These are phyloP conservation scores for Scartelaos histophorus DNA, from an alignment of 2,113 vertebrate genomes.

Conservation along the genomic window DNA sequence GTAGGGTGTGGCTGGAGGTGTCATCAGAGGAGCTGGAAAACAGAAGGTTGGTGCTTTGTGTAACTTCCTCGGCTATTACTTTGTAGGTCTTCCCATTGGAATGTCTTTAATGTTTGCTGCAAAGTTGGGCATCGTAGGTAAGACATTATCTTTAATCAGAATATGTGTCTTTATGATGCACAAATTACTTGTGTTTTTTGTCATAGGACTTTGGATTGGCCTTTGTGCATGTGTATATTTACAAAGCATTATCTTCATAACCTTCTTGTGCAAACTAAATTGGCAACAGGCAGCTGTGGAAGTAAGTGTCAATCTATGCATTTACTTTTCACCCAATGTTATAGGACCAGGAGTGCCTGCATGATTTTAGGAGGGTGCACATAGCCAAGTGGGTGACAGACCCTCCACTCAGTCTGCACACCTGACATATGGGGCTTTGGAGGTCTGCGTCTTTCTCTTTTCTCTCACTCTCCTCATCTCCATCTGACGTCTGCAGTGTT, in stretches of 20 bases:
- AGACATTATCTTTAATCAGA: conserved; percentile 8
- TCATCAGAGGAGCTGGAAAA: conserved; percentile 84
- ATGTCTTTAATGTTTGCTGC: conserved; percentile 82
- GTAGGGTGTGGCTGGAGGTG: conserved; percentile 78
- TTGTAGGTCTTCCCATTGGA: conserved; percentile 80
- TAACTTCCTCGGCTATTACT: conserved; percentile 81
- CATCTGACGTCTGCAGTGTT: too few species aligned
- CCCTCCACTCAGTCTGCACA: too few species aligned
- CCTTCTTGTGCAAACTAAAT: conserved; percentile 76
- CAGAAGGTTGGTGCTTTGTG: conserved; percentile 84
- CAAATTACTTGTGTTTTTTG: conserved; percentile 4
- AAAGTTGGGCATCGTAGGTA: conserved; percentile 81
- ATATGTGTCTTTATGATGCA: not conserved
- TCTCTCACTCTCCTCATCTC: too few species aligned
- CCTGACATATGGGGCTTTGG: too few species aligned
- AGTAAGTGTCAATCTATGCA: conserved; percentile 59
- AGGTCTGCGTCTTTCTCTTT: too few species aligned
- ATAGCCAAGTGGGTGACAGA: too few species aligned
- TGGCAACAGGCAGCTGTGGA: conserved; percentile 85
- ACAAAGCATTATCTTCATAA: conserved; percentile 78
- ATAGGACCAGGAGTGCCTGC: too few species aligned
- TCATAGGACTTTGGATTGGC: conserved; percentile 87
- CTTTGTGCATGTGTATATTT: conserved; percentile 75
- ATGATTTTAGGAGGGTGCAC: too few species aligned
- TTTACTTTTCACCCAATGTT: rapidly evolving